A percentile compares a stretch with the other conserved stretches of the same genome.
Evolutionary conservation across 2,113 vertebrate species (phyloP).

Genomic region (Chaetops frenatus): DNA sequence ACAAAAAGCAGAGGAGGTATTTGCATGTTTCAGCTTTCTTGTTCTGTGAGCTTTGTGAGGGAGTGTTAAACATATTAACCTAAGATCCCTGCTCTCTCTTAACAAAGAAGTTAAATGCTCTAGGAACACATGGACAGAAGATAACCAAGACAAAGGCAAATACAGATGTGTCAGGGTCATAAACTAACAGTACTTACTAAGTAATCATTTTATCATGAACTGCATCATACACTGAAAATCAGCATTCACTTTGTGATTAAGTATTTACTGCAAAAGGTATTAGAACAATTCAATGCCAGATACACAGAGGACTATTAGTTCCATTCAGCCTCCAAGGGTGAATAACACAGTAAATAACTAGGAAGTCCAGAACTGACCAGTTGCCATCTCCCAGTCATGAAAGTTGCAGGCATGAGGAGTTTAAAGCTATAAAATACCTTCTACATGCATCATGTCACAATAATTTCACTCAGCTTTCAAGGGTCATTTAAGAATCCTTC

Average conservation of each 20-base stretch:
- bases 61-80: background rate
- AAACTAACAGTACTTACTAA: background rate
- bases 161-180: background rate
- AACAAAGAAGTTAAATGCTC: background rate
- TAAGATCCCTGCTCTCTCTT: background rate
- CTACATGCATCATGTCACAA: background rate
- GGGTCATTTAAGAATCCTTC: background rate
- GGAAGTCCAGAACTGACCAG: background rate
- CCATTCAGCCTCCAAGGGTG: background rate
- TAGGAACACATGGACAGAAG: background rate
- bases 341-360: background rate
- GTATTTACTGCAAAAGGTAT: background rate
- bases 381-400: background rate
- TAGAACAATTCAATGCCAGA: background rate
- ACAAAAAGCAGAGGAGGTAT: background rate
- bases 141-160: background rate
- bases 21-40: background rate
- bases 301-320: background rate
- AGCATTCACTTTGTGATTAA: background rate
- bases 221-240: background rate
- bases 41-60: background rate
- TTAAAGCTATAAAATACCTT: background rate
- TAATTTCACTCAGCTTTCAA: background rate
- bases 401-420: background rate
- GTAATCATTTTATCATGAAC: background rate